Evolutionary conservation across 2,888 invertebrate species (phyloP), one percentile per base, ranked within the genome.

Genomic region (Meiosimyza decipiens): DNA sequence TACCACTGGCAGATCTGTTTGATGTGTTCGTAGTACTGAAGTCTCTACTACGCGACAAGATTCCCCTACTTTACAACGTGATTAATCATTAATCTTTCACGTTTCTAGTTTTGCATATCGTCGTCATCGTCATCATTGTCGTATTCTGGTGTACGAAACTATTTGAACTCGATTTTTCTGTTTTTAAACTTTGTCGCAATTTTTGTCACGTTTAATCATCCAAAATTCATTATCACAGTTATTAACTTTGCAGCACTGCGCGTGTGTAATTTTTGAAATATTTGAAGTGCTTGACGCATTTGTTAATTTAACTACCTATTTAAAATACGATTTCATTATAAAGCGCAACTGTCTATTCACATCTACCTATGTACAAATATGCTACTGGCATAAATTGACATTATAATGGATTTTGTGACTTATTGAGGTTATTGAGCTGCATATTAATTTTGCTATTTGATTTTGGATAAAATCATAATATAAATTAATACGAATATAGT

Each of bases 321-420:
- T 52, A 33, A 66, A 66, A 66, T 66, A 66, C 52, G 65, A 28
- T 66, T 66, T 54, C 28, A 66, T 54, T 33, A 54, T 33, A 52
- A 11, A 52, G 22, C 52, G n/a, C 62, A 3, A n/a, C 18, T 55
- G 1, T 22, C 18, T 40, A 40, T 40, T 6, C 40, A 9, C 40
- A 40, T 28, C 28, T 22, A 22, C 22, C 1, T 40, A 40, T 6
- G 40, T 9, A 5, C 5, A 6, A 2, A 40, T 40, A 40, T 40
- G 5, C 1, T 40, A 40, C 9, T 40, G 9, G 5, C 9, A 40
- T 40, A 40, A 40, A 40, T 40, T 40, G 40, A 9, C 9, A 40
- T 40, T 40, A 40, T 40, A 40, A 40, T 40, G 40, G 9, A 40
- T 40, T 55, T 16, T n/a, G 5, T 55, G 55, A 55, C 2, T 16